phyloP scores from a whole-genome alignment of 2,888 invertebrate genomes.

The Rhagium mordax region DNA sequence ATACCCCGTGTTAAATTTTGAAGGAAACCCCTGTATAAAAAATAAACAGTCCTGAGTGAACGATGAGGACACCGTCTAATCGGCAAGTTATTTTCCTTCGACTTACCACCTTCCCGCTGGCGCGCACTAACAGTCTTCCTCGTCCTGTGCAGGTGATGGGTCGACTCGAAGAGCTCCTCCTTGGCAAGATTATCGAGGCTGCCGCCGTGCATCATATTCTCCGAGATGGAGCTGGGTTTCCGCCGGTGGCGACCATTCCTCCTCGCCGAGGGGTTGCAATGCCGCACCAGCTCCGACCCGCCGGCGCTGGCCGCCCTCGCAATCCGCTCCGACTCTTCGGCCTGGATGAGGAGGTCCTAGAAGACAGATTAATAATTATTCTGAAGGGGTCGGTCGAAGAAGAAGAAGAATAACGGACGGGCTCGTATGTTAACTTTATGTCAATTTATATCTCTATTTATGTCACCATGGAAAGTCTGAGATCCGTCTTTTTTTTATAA shows the following conservation, averaged over 20 bases:
- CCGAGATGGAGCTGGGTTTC: slow-evolving; percentile 70
- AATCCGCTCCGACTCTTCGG: slow-evolving; percentile 82
- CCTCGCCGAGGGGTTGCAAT: slow-evolving; percentile 69
- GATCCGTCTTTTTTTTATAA: too few relatives aligned
- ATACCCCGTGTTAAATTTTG: too few relatives aligned
- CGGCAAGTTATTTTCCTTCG: neutral
- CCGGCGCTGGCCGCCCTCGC: slow-evolving; percentile 72
- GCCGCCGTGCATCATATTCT: slow-evolving; percentile 73
- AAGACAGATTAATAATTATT: slow-evolving; percentile 49
- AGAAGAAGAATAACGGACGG: too few relatives aligned
- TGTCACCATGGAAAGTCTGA: too few relatives aligned
- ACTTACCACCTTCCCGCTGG: slow-evolving; percentile 77
- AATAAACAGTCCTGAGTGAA: too few relatives aligned
- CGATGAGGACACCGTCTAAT: too few relatives aligned
- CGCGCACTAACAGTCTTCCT: slow-evolving; percentile 67
- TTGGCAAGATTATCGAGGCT: slow-evolving; percentile 75
- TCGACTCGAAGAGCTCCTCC: slow-evolving; percentile 65
- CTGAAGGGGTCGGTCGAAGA: too few relatives aligned
- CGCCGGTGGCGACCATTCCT: slow-evolving; percentile 61
- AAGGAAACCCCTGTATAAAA: too few relatives aligned
- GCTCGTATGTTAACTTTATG: too few relatives aligned
- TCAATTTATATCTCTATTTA: too few relatives aligned
- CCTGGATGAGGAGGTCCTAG: slow-evolving; percentile 83
- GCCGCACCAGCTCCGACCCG: slow-evolving; percentile 68
- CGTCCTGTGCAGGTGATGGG: slow-evolving; percentile 56